Conservation (phyloP, 2,797 vertebrate genomes). For the Catamblyrhynchus diadema region DNA sequence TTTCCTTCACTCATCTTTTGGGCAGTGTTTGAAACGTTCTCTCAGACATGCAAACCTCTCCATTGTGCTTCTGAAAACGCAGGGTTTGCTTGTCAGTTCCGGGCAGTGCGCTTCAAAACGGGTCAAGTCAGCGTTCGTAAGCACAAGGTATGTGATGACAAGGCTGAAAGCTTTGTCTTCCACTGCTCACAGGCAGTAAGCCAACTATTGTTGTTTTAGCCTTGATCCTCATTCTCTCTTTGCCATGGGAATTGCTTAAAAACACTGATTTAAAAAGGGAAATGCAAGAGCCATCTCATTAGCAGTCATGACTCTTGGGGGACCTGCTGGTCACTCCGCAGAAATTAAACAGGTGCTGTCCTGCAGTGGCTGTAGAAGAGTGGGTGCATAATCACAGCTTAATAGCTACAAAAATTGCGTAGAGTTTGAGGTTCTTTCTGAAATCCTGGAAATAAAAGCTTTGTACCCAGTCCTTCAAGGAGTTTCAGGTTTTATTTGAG, state of each 20-base stretch:
- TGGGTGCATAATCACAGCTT: neutral
- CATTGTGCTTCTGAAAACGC: neutral
- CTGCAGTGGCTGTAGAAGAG: neutral
- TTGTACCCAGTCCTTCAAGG: neutral
- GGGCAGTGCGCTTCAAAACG: neutral
- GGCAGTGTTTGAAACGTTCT: neutral
- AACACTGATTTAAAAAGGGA: neutral
- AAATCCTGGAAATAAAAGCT: neutral
- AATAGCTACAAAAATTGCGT: neutral
- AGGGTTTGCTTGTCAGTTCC: neutral
- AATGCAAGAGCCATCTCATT: neutral
- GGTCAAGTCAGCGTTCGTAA: neutral
- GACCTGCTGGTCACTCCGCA: neutral
- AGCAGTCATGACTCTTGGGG: fast-evolving
- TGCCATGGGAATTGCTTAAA: neutral
- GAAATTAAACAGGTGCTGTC: neutral
- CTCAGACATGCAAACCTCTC: neutral
- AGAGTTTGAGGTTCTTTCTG: neutral
- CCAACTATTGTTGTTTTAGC: neutral
- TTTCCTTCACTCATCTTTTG: neutral
- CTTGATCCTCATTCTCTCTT: neutral
- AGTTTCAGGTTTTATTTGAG: neutral
- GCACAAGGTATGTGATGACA: neutral
- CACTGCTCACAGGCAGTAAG: neutral
- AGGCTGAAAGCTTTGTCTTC: neutral